A percentile compares a stretch with the other conserved stretches of the same genome.
Evolutionary conservation across 2,888 invertebrate species (phyloP).

Genomic region (Alloplasta piceator): DNA sequence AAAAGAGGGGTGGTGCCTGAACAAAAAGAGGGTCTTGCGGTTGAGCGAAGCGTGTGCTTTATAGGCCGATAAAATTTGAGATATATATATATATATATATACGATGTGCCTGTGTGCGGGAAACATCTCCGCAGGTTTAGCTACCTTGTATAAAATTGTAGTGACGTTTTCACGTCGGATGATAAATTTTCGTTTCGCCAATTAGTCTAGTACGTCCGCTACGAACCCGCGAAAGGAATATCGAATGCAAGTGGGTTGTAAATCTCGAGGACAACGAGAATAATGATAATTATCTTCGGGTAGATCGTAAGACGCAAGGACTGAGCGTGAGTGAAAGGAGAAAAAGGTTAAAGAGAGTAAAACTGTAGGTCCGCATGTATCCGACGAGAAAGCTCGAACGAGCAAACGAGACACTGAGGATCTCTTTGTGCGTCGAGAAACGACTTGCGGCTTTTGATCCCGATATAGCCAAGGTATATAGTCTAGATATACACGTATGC

Average conservation of each 20-base stretch:
- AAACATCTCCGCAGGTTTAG: conserved; percentile 15
- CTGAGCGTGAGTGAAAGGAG: conserved; percentile 13
- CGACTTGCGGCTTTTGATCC: conserved; percentile 65
- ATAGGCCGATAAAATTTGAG: conserved; percentile 41
- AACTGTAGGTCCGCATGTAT: conserved; percentile 19
- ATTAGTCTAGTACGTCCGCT: conserved; percentile 45
- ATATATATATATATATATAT: too few species aligned
- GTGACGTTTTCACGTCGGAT: conserved; percentile 48
- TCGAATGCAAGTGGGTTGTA: conserved; percentile 52
- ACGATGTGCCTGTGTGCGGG: too few species aligned
- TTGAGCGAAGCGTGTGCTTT: conserved; percentile 26
- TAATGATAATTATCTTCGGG: conserved; percentile 57
- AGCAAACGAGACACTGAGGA: conserved; percentile 52
- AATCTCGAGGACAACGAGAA: conserved; percentile 63
- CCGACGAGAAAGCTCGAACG: conserved; percentile 16
- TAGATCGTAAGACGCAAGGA: conserved; percentile 21
- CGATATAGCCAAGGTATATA: conserved; percentile 56
- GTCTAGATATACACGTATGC: not conserved
- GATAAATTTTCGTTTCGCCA: conserved; percentile 60
- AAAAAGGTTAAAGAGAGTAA: conserved; percentile 32
- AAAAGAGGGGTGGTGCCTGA: conserved; percentile 12
- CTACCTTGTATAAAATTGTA: conserved; percentile 25
- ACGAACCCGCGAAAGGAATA: conserved; percentile 27
- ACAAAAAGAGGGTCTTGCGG: conserved; percentile 16
- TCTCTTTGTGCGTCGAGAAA: conserved; percentile 51